Evolutionary conservation across 2,113 vertebrate species (phyloP), one percentile per base, ranked within the genome.

Genomic region (Strix uralensis): DNA sequence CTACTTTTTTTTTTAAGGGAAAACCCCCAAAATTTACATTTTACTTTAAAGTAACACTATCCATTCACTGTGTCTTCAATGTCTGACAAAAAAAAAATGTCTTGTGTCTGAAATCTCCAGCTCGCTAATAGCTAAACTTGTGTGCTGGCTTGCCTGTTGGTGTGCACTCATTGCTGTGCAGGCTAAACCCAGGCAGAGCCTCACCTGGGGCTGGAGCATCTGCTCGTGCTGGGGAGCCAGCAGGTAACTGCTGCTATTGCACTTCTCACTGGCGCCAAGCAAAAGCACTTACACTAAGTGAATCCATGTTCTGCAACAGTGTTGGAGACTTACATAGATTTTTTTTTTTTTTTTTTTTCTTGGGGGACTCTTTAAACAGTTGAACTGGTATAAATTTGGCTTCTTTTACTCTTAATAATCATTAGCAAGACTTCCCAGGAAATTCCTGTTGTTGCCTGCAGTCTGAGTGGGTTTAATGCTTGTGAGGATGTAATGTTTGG

Each of bases 121-220:
- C 23, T 46, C 0, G 6, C 58, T 29, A 8, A 19, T 26, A 19
- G 49, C 49, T 55, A 23, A 61, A 59, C n/a, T 40, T 46, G 29
- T 0, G 3, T 30, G 26, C 62, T 44, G 61, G 40, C 32, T 67
- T 47, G 34, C 16, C 44, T 13, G 23, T 32, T 1, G 1, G 32
- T 2, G 15, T 7, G 26, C 22, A 13, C 16, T 23, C n/a, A 17
- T 32, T 0, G 3, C 42, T 1, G 17, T 9, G 27, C 4, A 2
- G 38, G 38, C 40, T 36, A 16, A 29, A 46, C 40, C 19, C 40
- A 17, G 52, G 51, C 52, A 20, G 80, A 25, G 40, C 38, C 22
- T 29, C 55, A n/a, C n/a, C 29, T 1, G 0, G 29, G 54, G n/a
- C 65, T 1, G 14, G 27, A 47, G 51, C 13, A 6, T 46, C 27